These are phyloP conservation scores for Acrobasis suavella DNA, from an alignment of 2,888 invertebrate genomes.

Conservation along the genomic window DNA sequence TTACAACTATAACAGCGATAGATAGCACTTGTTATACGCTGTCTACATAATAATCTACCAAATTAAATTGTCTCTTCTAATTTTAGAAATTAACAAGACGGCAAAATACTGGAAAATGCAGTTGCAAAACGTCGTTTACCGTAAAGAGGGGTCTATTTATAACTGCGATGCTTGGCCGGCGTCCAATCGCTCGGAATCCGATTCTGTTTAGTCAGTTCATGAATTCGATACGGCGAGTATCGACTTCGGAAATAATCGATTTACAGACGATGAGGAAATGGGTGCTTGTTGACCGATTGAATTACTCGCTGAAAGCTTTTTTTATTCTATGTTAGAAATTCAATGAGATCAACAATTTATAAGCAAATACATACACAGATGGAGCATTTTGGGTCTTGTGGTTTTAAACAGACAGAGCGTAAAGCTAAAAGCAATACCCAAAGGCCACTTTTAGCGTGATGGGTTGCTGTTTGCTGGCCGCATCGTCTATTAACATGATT, in stretches of 20 bases:
- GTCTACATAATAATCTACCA: neutral
- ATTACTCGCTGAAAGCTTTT: no score
- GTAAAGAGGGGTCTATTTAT: slow-evolving; percentile 17
- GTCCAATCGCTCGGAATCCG: slow-evolving; percentile 11
- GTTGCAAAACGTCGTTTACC: slow-evolving; percentile 17
- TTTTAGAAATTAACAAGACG: slow-evolving; percentile 2
- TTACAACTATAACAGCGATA: no score
- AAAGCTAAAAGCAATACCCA: no score
- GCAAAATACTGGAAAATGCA: slow-evolving; percentile 3
- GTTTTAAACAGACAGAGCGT: no score
- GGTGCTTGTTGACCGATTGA: neutral
- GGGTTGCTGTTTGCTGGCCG: no score
- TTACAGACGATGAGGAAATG: neutral
- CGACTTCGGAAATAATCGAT: slow-evolving; percentile 11
- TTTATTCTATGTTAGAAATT: no score
- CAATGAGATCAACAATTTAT: no score
- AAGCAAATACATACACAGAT: no score
- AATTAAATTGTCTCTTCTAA: neutral
- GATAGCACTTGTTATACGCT: no score
- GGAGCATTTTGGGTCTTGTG: no score
- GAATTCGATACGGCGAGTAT: slow-evolving; percentile 12
- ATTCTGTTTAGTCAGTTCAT: slow-evolving; percentile 6
- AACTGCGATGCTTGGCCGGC: slow-evolving; percentile 6
- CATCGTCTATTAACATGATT: no score
- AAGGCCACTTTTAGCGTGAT: no score